Evolutionary conservation across 2,888 invertebrate species (phyloP).

Genomic region (Pristionchus entomophagus): DNA sequence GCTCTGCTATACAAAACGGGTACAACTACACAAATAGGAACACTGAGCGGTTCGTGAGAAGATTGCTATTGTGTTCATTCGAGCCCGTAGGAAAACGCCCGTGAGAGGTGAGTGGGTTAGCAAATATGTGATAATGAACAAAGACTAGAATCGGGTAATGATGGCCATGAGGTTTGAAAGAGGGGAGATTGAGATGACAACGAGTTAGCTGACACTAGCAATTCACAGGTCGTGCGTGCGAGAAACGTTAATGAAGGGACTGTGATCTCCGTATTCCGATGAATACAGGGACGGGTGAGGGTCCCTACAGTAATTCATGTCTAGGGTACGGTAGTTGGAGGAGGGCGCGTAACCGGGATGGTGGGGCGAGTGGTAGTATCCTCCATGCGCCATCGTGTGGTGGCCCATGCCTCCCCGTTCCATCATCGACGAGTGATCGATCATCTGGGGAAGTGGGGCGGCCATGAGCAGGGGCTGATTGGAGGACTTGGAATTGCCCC

Average conservation of each 20-base stretch:
- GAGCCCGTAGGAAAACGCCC: slow-evolving; percentile 4
- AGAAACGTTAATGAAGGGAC: slow-evolving; percentile 34
- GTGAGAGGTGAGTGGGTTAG: not conserved
- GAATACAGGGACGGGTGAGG: slow-evolving; percentile 45
- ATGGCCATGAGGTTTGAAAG: not conserved
- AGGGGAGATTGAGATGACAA: slow-evolving; percentile 18
- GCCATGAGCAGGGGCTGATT: slow-evolving; percentile 44
- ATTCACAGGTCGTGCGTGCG: slow-evolving; percentile 40
- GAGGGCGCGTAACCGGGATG: slow-evolving; percentile 9
- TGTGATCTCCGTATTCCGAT: slow-evolving; percentile 40
- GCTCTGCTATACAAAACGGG: slow-evolving; percentile 24
- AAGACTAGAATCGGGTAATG: not conserved
- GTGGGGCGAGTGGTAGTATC: not conserved
- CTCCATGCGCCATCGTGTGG: slow-evolving; percentile 11
- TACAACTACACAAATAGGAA: slow-evolving; percentile 22
- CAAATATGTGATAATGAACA: not conserved
- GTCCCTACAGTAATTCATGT: slow-evolving; percentile 43
- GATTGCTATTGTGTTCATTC: not conserved
- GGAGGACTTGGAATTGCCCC: slow-evolving; percentile 44
- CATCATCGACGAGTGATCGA: slow-evolving; percentile 31
- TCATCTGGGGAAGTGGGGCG: slow-evolving; percentile 37
- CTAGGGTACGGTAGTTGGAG: slow-evolving; percentile 48
- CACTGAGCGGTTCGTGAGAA: not conserved
- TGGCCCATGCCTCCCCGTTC: not conserved
- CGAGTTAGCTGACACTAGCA: not conserved